Base-by-base conservation (phyloP, 2,797 vertebrate species). In the Phalloptychus januarius region DNA sequence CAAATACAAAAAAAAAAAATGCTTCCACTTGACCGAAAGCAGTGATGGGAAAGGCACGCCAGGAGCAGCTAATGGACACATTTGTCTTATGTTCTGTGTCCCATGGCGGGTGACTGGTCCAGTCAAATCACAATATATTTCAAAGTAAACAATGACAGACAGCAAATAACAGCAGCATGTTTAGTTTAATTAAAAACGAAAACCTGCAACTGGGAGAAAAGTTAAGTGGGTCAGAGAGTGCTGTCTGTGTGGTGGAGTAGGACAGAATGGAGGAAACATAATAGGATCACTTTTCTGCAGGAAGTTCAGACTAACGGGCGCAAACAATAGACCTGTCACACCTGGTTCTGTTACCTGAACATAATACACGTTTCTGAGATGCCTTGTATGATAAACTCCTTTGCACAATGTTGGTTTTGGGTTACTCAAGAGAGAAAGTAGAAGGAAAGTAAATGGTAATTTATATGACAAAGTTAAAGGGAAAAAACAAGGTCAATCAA, bases 211-310 rank as follows among this genome's bases (percentile, higher is more conserved):
- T 77, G 81, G 82, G 74, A 56, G 38, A 85, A 82, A 85, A 45
- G 40, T 54, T 86, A 89, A 90, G 78, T 90, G 85, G 89, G 89
- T 91, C 90, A 92, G 71, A 74, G 56, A 82, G 73, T 81, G 73
- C 56, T 28, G 70, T 15, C 16, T 73, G 74, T 33, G 61, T 36
- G 7, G 12, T 10, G 61, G 31, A 36, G 61, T 63, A 20, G 61
- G 33, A 36, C 15, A 65, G 46, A 18, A 7, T 76, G 56, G 11
- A 50, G 61, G 65, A 76, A 31, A 77, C 5, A 56, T 58, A 65
- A 65, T 65, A 23, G 20, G 33, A 65, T 65, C 33, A 65, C 16
- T 65, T 65, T 65, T 65, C 61, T 18, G 31, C 31, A 63, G 15
- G n/a, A 58, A 36, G 58, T 63, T 65, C 18, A 38, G 61, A 33